phyloP scores from a whole-genome alignment of 2,797 vertebrate genomes.

The Botia kubotai region DNA sequence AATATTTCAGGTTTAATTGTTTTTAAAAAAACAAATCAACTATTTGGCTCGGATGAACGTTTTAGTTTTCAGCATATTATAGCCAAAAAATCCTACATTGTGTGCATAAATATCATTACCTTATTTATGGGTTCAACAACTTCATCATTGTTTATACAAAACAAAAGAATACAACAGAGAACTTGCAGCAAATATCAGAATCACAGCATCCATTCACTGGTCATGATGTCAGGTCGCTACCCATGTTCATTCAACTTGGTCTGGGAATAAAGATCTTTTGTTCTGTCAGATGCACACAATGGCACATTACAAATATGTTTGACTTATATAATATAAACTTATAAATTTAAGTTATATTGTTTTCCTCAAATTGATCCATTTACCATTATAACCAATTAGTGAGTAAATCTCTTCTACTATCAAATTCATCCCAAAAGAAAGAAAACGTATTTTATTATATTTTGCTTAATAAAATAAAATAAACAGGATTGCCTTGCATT shows the following conservation, averaged over 20 bases:
- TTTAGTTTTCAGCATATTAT: not conserved
- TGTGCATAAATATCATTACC: slow-evolving; percentile 1
- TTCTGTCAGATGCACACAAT: not conserved
- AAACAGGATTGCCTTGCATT: not conserved
- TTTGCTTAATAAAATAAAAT: not conserved
- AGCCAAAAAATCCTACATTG: not conserved
- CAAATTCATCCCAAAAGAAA: not conserved
- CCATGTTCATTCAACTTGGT: not conserved
- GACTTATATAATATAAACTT: not conserved
- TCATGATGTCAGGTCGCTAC: not conserved
- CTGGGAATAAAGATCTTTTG: not conserved
- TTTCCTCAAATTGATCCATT: not conserved
- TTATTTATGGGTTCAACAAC: not conserved
- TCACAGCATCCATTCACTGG: not conserved
- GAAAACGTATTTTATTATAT: not conserved
- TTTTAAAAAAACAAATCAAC: not conserved
- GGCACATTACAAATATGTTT: not conserved
- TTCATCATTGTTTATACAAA: not conserved
- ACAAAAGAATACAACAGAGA: not conserved
- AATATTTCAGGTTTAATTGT: not conserved
- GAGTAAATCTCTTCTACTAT: not conserved
- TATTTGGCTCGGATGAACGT: not conserved
- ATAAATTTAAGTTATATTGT: too few relatives aligned
- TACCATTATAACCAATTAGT: not conserved
- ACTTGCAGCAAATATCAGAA: not conserved